Percentiles rank a stretch among this genome's conserved stretches.
Evolutionary conservation across 2,113 vertebrate genomes (phyloP).

Genomic region (Polypterus bichir): DNA sequence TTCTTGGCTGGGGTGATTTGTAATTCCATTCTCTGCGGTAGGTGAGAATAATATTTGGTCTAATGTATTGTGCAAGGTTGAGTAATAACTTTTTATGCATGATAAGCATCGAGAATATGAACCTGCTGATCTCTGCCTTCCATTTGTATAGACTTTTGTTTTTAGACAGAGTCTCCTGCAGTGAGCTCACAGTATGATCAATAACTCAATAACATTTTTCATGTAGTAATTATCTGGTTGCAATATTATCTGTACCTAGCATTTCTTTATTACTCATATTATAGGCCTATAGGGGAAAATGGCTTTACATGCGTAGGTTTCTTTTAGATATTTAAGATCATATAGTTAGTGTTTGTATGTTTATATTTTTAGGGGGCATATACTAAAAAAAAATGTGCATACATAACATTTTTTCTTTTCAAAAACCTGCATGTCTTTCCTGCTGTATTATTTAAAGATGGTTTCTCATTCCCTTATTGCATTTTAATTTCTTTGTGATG

Average conservation of each 20-base stretch:
- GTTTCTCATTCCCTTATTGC: too few relatives aligned
- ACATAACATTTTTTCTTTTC: too few relatives aligned
- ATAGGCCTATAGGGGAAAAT: too few relatives aligned
- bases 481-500: too few relatives aligned
- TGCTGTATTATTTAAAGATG: too few relatives aligned
- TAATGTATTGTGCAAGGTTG: conserved; percentile 59
- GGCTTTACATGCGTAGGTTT: too few relatives aligned
- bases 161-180: conserved; percentile 62
- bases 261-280: conserved; percentile 63
- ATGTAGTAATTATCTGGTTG: conserved; percentile 69
- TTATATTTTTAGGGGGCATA: too few relatives aligned
- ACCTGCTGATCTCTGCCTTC: conserved; percentile 67
- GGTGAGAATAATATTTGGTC: conserved; percentile 66
- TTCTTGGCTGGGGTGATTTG: conserved; percentile 49
- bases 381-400: too few relatives aligned
- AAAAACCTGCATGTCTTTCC: too few relatives aligned
- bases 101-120: conserved; percentile 69
- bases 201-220: conserved; percentile 89
- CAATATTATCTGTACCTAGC: conserved; percentile 66
- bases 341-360: too few relatives aligned
- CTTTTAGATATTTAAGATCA: too few relatives aligned
- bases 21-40: conserved; percentile 63
- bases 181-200: conserved; percentile 63
- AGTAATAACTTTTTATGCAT: conserved; percentile 79
- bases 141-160: conserved; percentile 60